phyloP scores from a whole-genome alignment of 2,888 invertebrate species.

The Tetragnatha montana region DNA sequence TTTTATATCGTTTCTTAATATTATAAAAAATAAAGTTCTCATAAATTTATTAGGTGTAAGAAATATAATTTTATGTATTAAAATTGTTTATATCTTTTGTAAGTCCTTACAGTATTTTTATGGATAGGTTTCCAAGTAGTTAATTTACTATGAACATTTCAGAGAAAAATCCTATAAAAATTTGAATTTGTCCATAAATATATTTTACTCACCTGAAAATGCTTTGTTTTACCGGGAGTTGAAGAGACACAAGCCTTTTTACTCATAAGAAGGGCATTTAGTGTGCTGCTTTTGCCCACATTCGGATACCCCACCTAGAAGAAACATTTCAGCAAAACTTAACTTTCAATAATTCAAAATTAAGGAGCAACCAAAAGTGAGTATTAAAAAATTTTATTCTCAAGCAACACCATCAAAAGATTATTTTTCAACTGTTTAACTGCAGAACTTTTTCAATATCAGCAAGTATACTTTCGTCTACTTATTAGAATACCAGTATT shows the following conservation, averaged over 20 bases:
- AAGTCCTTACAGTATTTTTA: no score
- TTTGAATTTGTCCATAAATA: neutral
- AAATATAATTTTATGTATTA: no score
- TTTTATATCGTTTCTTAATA: no score
- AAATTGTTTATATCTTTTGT: neutral
- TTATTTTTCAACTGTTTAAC: no score
- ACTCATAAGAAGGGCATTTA: slow-evolving; percentile 90
- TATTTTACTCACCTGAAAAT: slow-evolving; percentile 82
- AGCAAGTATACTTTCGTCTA: no score
- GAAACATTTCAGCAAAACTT: neutral
- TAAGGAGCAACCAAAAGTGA: neutral
- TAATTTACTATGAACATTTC: neutral
- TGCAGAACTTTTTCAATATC: no score
- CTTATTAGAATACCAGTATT: no score
- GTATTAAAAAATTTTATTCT: slow-evolving; percentile 1
- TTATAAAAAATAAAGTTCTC: no score
- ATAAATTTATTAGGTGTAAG: no score
- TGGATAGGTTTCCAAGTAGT: neutral
- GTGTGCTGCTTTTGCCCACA: slow-evolving; percentile 99
- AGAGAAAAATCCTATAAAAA: no score
- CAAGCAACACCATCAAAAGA: neutral
- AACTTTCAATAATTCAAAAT: no score
- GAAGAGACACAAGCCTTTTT: slow-evolving; percentile 92
- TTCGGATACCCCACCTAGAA: slow-evolving; percentile 95
- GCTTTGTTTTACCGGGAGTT: slow-evolving; percentile 99